These are phyloP conservation scores for Lepisosteus osseus DNA, from an alignment of 2,113 vertebrate species.

Conservation along the genomic window DNA sequence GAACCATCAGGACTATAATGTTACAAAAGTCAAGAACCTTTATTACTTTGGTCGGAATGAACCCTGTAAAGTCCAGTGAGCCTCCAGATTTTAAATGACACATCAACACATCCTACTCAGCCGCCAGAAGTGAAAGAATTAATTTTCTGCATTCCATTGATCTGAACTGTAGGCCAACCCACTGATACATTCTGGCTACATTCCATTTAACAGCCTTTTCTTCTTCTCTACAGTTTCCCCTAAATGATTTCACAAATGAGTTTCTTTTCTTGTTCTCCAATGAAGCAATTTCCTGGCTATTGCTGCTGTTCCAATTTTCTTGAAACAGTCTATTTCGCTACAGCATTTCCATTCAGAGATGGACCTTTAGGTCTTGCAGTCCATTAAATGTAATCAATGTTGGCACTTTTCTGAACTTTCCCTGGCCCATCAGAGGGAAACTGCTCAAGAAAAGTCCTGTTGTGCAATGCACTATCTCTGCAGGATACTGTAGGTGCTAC, in stretches of 20 bases:
- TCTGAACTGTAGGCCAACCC: slow-evolving; percentile 35
- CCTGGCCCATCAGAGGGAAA: neutral
- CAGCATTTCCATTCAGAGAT: neutral
- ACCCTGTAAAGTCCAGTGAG: slow-evolving; percentile 13
- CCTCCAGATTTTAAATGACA: slow-evolving; percentile 31
- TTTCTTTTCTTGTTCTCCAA: neutral
- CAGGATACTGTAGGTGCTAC: neutral
- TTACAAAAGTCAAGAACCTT: slow-evolving; percentile 33
- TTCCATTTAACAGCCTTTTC: slow-evolving; percentile 23
- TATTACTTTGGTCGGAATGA: slow-evolving; percentile 23
- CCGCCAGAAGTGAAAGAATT: slow-evolving; percentile 27
- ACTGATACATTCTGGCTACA: slow-evolving; percentile 29
- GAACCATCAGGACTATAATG: slow-evolving; percentile 30
- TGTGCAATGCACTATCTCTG: neutral
- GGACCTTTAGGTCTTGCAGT: neutral
- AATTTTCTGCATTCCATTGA: slow-evolving; percentile 36
- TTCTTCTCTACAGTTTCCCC: neutral
- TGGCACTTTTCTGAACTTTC: neutral
- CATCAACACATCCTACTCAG: neutral
- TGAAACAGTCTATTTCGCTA: neutral
- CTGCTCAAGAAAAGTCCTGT: neutral
- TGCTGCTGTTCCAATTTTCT: neutral
- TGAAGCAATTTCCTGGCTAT: neutral
- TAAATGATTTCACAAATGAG: neutral
- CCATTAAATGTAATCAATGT: slow-evolving; percentile 7